Evolutionary conservation across 2,797 vertebrate genomes (phyloP).

Genomic region (Fringilla coelebs): DNA sequence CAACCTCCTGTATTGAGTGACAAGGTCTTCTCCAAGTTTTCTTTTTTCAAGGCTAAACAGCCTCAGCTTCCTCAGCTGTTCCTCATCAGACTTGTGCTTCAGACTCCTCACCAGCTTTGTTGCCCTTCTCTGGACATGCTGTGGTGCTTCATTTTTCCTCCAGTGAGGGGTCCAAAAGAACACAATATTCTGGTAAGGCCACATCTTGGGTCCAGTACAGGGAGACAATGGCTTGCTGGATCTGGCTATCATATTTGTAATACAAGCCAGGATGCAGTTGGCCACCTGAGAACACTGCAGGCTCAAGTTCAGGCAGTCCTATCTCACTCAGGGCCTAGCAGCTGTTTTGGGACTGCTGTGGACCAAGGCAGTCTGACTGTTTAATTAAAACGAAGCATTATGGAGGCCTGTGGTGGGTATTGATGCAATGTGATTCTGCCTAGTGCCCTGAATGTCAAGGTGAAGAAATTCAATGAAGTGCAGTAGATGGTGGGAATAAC

Average conservation of each 20-base stretch:
- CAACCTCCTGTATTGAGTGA: background rate
- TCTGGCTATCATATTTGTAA: background rate
- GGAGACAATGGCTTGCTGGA: background rate
- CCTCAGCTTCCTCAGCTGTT: background rate
- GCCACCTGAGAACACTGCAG: background rate
- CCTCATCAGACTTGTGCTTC: no score
- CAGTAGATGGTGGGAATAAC: background rate
- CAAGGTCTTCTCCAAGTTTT: accelerated
- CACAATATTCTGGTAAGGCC: no score
- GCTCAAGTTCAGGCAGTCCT: background rate
- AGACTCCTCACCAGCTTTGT: background rate
- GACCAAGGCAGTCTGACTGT: background rate
- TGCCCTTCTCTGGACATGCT: background rate
- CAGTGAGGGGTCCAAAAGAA: background rate
- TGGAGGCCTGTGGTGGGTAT: background rate
- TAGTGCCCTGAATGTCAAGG: background rate
- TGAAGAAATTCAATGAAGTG: background rate
- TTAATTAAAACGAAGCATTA: background rate
- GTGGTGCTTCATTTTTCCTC: background rate
- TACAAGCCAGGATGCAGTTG: background rate
- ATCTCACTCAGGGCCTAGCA: background rate
- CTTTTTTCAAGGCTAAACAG: background rate
- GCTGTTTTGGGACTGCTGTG: background rate
- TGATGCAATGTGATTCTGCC: background rate
- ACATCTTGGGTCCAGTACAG: no score